Base-by-base conservation (phyloP, 2,888 invertebrate species). In the Latheticus oryzae region DNA sequence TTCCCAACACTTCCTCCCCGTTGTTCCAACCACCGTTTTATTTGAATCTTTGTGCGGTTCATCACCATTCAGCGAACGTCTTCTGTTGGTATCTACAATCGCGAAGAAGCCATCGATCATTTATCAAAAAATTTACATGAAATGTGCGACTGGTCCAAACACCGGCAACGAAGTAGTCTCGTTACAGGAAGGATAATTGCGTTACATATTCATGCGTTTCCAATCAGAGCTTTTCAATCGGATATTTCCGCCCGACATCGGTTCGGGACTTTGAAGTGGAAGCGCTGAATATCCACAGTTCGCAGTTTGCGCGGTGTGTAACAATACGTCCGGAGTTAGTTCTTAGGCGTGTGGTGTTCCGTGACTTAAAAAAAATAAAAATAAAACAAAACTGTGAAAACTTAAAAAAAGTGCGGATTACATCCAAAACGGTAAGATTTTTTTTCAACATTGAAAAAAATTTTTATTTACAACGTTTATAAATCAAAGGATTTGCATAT, bases 121-220 rank as follows among this genome's bases (percentile, higher is more conserved):
- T 19, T 30, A 9, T 11, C 30, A n/a, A 45, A 45, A 45, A 45
- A 38, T 21, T 43, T 28, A 3, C 17, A 17, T 17, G 5, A 24
- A 43, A 43, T 15, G 17, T 30, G 19, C 19, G 24, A 13, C 11
- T 12, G 30, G 45, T 16, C 15, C 53, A 43, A 42, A 53, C 50
- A 50, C 19, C 26, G 48, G 61, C 58, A 60, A 62, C 65, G 61
- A 64, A 61, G 61, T 54, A 61, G 62, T 43, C 62, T 63, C 62
- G 65, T 66, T 69, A 65, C 59, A 58, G 61, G 57, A 55, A 55
- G 60, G 61, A 63, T 68, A 69, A 70, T 68, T 69, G 64, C 58
- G 64, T 67, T 68, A 65, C 68, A 69, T 70, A 70, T 70, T 69
- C 70, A 67, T 70, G 65, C 61, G 65, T 68, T 69, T 66, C 65